Evolutionary conservation across 2,797 vertebrate species (phyloP).

Genomic region (Leuciscus waleckii): DNA sequence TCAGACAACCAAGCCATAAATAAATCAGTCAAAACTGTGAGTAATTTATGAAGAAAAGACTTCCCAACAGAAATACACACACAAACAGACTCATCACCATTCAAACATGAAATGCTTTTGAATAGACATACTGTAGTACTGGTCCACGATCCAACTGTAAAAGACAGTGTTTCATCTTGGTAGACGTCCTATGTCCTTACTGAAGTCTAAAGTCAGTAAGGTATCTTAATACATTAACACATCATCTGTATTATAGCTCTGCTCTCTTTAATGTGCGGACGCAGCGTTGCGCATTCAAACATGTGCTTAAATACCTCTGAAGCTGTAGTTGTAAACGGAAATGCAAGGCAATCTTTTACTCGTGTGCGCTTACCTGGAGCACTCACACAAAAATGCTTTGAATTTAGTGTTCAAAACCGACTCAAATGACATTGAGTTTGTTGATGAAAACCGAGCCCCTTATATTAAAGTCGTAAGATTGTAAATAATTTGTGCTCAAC

Average conservation of each 20-base stretch:
- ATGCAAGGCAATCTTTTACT: constrained; percentile 18
- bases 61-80: constrained; percentile 61
- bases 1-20: constrained; percentile 79
- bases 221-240: constrained; percentile 18
- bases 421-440: neutral
- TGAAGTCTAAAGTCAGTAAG: constrained; percentile 29
- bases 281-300: constrained; percentile 1
- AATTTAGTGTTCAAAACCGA: neutral
- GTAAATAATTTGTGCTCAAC: constrained; percentile 58
- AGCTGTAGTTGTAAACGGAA: constrained; percentile 45
- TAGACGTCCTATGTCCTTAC: constrained; percentile 33
- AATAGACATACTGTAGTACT: constrained; percentile 35
- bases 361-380: neutral
- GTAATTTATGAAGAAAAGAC: constrained; percentile 71
- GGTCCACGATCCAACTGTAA: constrained; percentile 28
- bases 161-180: constrained; percentile 34
- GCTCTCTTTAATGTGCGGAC: constrained; percentile 19
- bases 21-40: constrained; percentile 80
- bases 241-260: constrained; percentile 10
- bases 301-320: constrained; percentile 33
- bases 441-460: neutral
- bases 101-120: constrained; percentile 36
- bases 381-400: neutral
- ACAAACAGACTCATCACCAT: constrained; percentile 55
- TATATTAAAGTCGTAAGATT: constrained; percentile 9